phyloP scores from a whole-genome alignment of 2,888 invertebrate species.

The Eilema depressum region DNA sequence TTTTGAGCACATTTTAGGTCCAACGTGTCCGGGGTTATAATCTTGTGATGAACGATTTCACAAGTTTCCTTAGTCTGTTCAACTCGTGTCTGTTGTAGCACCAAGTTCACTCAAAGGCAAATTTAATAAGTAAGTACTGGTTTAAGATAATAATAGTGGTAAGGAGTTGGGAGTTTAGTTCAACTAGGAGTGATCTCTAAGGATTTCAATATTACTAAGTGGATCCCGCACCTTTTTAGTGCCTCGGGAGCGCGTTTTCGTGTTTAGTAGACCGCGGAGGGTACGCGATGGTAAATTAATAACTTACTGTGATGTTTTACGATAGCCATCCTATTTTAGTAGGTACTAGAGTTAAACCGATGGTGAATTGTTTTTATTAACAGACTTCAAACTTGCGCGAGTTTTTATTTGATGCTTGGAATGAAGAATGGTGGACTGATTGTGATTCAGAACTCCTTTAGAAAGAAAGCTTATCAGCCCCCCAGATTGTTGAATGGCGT shows the following conservation, averaged over 20 bases:
- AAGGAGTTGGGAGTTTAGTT: constrained; percentile 18
- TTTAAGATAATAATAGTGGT: constrained; percentile 17
- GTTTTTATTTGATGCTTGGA: neutral
- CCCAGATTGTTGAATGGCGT: too few species aligned
- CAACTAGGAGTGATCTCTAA: constrained; percentile 19
- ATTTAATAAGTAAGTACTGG: constrained; percentile 18
- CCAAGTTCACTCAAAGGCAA: constrained; percentile 19
- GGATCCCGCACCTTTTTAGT: constrained; percentile 28
- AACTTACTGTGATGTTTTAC: constrained; percentile 12
- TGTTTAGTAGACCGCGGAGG: constrained; percentile 21
- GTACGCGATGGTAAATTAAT: constrained; percentile 21
- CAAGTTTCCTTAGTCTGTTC: constrained; percentile 4
- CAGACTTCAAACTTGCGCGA: neutral
- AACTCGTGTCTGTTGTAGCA: constrained; percentile 6
- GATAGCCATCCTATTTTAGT: neutral
- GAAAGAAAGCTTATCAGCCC: neutral
- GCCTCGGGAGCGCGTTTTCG: constrained; percentile 20
- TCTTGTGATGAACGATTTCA: neutral
- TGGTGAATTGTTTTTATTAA: neutral
- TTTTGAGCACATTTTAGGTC: too few species aligned
- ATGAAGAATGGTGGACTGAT: neutral
- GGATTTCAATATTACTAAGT: constrained; percentile 32
- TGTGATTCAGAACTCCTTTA: neutral
- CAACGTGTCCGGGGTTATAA: too few species aligned
- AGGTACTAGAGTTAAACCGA: neutral